Conservation (phyloP, 2,888 invertebrate genomes). For the Hydroisotoma schaefferi region DNA sequence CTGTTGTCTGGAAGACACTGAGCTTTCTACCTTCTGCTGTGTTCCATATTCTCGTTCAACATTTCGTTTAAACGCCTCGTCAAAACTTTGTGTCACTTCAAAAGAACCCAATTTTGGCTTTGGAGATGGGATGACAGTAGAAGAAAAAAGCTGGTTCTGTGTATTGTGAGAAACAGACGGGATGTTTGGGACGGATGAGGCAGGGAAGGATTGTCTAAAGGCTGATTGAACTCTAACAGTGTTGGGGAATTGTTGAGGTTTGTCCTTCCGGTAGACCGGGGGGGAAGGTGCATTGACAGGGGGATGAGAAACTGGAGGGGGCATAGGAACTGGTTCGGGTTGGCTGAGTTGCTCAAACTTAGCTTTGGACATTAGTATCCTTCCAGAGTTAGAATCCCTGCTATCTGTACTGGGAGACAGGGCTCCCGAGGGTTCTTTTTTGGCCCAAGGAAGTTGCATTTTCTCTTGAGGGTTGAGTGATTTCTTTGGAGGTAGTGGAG, state of each 20-base stretch:
- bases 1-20: constrained; percentile 6
- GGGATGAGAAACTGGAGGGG: background rate
- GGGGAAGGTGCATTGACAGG: background rate
- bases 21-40: too few relatives aligned
- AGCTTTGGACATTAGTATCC: constrained; percentile 36
- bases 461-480: constrained; percentile 21
- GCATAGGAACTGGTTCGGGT: constrained; percentile 5
- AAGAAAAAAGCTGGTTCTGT: background rate
- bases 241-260: background rate
- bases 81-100: constrained; percentile 40
- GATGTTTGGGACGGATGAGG: constrained; percentile 10
- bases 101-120: constrained; percentile 30
- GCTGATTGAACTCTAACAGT: constrained; percentile 3
- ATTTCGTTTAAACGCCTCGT: constrained; percentile 35
- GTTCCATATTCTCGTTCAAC: constrained; percentile 27
- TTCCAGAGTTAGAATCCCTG: constrained; percentile 21
- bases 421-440: constrained; percentile 16
- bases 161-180: background rate
- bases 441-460: constrained; percentile 42
- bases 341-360: constrained; percentile 36
- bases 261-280: constrained; percentile 15
- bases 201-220: background rate
- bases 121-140: background rate
- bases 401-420: background rate
- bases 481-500: constrained; percentile 14